A percentile compares a stretch with the other conserved stretches of the same genome.
Evolutionary conservation across 2,797 vertebrate genomes (phyloP).

Genomic region (Artibeus lituratus): DNA sequence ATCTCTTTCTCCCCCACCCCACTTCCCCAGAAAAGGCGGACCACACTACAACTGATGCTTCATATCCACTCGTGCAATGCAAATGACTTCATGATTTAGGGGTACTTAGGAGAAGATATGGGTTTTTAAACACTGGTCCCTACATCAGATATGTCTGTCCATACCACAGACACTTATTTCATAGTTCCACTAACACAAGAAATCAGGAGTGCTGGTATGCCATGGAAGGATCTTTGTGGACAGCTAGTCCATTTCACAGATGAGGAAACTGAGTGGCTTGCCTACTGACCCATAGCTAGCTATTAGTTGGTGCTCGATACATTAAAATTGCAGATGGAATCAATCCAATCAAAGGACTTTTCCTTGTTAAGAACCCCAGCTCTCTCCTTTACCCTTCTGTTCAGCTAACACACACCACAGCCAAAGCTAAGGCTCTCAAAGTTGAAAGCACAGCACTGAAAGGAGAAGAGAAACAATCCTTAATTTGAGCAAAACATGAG

Average conservation of each 20-base stretch:
- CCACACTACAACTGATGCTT: not conserved
- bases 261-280: not conserved
- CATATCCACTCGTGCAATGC: not conserved
- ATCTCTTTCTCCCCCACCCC: no score
- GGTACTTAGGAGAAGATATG: not conserved
- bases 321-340: not conserved
- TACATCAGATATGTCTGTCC: not conserved
- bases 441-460: not conserved
- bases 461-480: not conserved
- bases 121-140: not conserved
- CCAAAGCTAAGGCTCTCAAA: not conserved
- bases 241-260: not conserved
- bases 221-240: not conserved
- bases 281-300: not conserved
- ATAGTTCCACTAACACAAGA: not conserved
- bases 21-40: no score
- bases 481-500: not conserved
- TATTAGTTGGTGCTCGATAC: not conserved
- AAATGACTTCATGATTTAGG: not conserved
- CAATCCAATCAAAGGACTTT: slow-evolving; percentile 5
- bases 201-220: not conserved
- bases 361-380: not conserved
- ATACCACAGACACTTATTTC: not conserved
- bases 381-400: not conserved
- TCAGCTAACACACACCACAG: not conserved